phyloP scores from a whole-genome alignment of 2,888 invertebrate genomes.

The Podotricha telesiphe region DNA sequence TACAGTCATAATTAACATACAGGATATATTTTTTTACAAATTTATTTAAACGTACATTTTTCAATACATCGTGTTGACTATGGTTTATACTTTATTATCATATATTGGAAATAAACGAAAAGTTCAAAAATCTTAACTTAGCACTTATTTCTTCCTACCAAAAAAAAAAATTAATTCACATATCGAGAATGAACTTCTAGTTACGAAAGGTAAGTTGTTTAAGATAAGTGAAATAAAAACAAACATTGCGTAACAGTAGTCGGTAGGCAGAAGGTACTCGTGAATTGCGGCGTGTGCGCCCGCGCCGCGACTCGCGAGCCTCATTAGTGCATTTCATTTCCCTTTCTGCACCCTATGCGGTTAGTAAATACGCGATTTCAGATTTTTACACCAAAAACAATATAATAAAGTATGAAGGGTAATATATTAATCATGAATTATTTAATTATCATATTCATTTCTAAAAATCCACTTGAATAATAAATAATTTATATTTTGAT shows the following conservation, averaged over 20 bases:
- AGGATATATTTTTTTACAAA: no score
- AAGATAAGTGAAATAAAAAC: conserved; percentile 10
- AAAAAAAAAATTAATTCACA: no score
- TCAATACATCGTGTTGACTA: no score
- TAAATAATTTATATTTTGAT: no score
- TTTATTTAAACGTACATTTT: no score
- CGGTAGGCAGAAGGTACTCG: not conserved
- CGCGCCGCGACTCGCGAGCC: conserved; percentile 13
- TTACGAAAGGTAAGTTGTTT: not conserved
- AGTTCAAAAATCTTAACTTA: no score
- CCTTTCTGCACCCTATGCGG: conserved; percentile 33
- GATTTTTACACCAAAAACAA: not conserved
- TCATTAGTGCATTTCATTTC: conserved; percentile 36
- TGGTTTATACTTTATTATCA: no score
- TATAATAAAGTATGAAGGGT: not conserved
- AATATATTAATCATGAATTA: not conserved
- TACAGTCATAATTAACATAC: no score
- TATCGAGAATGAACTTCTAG: not conserved
- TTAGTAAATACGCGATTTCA: conserved; percentile 2
- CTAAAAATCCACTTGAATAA: no score
- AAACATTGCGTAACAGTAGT: conserved; percentile 21
- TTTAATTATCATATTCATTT: no score
- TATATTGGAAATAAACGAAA: no score
- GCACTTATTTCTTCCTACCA: no score
- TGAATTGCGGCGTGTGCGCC: not conserved